Evolutionary conservation across 2,113 vertebrate genomes (phyloP), one percentile per base, ranked within the genome.

Genomic region (Clinocottus analis): DNA sequence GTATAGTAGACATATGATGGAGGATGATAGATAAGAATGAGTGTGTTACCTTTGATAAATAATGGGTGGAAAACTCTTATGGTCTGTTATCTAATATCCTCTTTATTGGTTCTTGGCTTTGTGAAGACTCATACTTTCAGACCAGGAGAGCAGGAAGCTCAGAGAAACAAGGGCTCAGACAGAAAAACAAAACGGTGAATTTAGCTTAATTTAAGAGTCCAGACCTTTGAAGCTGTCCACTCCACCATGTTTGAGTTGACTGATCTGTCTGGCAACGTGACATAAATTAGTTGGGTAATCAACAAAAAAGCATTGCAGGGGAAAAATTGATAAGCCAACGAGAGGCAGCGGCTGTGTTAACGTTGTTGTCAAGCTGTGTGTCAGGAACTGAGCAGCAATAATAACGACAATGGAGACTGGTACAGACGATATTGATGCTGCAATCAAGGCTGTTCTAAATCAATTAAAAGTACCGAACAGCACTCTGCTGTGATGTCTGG

Each of bases 31-130:
- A 60, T 53, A 27, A 59, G 35, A 79, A 64, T 70, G 29, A 59
- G 31, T 19, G 67, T 51, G 71, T 55, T 76, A 27, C 55, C 59
- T 45, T 33, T 39, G 55, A 68, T 49, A 72, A 73, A 62, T 5
- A 45, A 53, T 5, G 33, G 19, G 16, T 70, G 39, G 49, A 70
- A 58, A 64, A 62, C 0, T 0, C n/a, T 29, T 77, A 14, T 39
- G 31, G 21, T 16, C 23, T 16, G 51, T 65, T 81, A 69, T 87
- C 77, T 76, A 45, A 66, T 27, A 29, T 29, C 6, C 80, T 68
- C 64, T 72, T 60, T 29, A 69, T 31, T 33, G 23, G 39, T 39
- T 74, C 27, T 41, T 49, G 61, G 60, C n/a, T 47, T 74, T 64
- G 63, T 63, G 68, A 77, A 58, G 59, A 45, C 12, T 49, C 53